A percentile compares a stretch with the other conserved stretches of the same genome.
Conservation (phyloP, 1,140 invertebrate genomes). For the Leptinotarsa texana region DNA sequence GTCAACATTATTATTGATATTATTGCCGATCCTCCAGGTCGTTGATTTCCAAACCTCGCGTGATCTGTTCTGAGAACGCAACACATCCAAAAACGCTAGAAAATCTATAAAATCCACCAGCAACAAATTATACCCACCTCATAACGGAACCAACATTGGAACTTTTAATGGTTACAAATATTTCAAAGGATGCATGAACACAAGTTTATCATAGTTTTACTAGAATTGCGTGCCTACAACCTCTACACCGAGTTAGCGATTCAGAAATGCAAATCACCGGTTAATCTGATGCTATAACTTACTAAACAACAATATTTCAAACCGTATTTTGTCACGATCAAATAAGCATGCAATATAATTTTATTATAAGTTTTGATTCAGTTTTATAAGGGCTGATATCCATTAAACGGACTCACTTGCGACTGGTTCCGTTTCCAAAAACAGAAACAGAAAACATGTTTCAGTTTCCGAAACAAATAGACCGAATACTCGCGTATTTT, state of each 20-base stretch:
- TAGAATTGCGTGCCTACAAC: constrained; percentile 40
- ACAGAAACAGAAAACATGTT: no score
- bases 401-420: no score
- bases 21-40: no score
- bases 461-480: no score
- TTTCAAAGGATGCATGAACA: constrained; percentile 41
- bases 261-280: constrained; percentile 49
- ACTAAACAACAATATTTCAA: constrained; percentile 53
- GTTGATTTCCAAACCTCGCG: no score
- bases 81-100: neutral
- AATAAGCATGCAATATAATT: constrained; percentile 53
- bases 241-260: constrained; percentile 32
- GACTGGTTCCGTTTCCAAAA: no score
- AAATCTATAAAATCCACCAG: neutral
- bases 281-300: constrained; percentile 55
- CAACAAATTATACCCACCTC: constrained; percentile 5
- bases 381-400: constrained; percentile 39
- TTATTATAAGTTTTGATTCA: constrained; percentile 53
- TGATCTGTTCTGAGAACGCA: no score
- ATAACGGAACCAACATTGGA: constrained; percentile 26
- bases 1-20: no score
- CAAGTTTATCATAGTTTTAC: constrained; percentile 47
- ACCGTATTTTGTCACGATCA: constrained; percentile 47
- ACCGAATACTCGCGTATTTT: no score
- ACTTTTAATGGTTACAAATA: constrained; percentile 27